Conservation (phyloP, 2,888 invertebrate genomes). For the Toxonevra muliebris region DNA sequence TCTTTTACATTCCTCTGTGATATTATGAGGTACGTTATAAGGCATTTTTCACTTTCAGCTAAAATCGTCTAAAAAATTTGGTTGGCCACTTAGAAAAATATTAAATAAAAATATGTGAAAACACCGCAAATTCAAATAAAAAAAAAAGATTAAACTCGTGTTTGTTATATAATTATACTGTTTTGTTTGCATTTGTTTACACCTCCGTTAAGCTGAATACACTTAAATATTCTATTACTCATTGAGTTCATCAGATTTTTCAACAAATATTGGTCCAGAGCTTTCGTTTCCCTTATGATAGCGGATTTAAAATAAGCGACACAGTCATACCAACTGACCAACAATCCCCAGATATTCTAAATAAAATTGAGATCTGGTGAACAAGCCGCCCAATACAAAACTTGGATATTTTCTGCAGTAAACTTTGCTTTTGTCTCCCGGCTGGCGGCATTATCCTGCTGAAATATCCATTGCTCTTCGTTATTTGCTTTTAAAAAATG, state of each 20-base stretch:
- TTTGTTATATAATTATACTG: too few relatives aligned
- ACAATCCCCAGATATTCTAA: too few relatives aligned
- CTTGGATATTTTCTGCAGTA: background rate
- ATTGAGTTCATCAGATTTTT: background rate
- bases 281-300: background rate
- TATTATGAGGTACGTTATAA: too few relatives aligned
- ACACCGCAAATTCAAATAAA: too few relatives aligned
- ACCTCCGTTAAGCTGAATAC: background rate
- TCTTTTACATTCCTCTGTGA: too few relatives aligned
- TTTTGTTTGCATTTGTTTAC: background rate
- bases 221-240: constrained; percentile 6
- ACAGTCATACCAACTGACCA: too few relatives aligned
- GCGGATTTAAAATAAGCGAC: too few relatives aligned
- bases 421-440: background rate
- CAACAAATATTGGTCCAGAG: background rate
- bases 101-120: constrained; percentile 30
- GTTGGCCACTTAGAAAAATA: constrained; percentile 25
- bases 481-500: too few relatives aligned
- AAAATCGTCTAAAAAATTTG: constrained; percentile 36
- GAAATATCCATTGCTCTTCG: too few relatives aligned
- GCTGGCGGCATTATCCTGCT: too few relatives aligned
- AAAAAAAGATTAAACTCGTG: too few relatives aligned
- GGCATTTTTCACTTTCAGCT: constrained; percentile 32
- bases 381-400: constrained; percentile 9
- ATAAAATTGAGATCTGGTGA: background rate